phyloP scores from a whole-genome alignment of 2,888 invertebrate genomes.

The Palloptera scutellata region DNA sequence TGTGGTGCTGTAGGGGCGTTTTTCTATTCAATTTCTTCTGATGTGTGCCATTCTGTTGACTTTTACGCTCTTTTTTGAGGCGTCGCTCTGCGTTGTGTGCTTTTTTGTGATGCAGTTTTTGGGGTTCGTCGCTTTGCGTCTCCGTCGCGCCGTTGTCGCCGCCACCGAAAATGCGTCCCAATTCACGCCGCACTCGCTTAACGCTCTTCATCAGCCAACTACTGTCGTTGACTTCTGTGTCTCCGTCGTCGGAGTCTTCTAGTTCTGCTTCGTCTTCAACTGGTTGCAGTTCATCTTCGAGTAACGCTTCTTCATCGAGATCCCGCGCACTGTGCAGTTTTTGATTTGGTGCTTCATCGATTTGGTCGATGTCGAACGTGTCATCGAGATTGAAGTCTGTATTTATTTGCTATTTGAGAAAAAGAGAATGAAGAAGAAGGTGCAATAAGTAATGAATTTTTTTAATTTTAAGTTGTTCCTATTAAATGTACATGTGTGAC shows the following conservation, averaged over 20 bases:
- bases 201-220: conserved; percentile 55
- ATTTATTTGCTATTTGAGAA: conserved; percentile 42
- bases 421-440: conserved; percentile 12
- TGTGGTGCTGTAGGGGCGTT: conserved; percentile 26
- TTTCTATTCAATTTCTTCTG: not conserved
- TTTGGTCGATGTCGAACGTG: conserved; percentile 45
- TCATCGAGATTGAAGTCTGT: conserved; percentile 52
- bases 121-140: not conserved
- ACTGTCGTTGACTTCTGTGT: conserved; percentile 35
- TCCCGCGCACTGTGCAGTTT: conserved; percentile 44
- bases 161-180: conserved; percentile 52
- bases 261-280: conserved; percentile 37
- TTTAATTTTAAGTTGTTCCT: not conserved
- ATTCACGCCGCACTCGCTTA: conserved; percentile 56
- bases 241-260: conserved; percentile 27
- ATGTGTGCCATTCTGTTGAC: conserved; percentile 21
- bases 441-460: not conserved
- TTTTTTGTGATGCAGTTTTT: conserved; percentile 19
- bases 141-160: conserved; percentile 20
- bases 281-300: conserved; percentile 51
- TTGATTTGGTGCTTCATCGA: conserved; percentile 35
- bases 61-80: conserved; percentile 7
- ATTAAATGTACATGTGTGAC: too few species aligned
- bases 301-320: conserved; percentile 49
- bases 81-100: conserved; percentile 17